Conservation (phyloP, 2,888 invertebrate species). For the Megalurothrips usitatus region DNA sequence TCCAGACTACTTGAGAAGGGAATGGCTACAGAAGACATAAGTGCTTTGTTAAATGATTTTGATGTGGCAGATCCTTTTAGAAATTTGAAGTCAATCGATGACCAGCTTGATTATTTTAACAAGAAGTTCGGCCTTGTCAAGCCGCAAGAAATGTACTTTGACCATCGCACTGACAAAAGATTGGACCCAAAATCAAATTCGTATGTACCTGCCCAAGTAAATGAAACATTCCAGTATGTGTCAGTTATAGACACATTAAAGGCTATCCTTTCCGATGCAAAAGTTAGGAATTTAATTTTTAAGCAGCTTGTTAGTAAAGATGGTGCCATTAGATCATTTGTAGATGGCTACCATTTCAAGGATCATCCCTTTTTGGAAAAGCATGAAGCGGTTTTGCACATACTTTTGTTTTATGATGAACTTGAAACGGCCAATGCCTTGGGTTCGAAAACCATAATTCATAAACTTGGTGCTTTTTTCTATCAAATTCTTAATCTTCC, state of each 20-base stretch:
- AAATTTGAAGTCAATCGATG: no score
- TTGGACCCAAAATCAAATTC: conserved; percentile 32
- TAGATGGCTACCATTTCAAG: neutral
- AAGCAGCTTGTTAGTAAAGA: neutral
- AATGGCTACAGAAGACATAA: no score
- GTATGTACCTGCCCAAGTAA: no score
- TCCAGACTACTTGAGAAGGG: no score
- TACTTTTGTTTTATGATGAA: conserved; percentile 37
- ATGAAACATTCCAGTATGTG: conserved; percentile 20
- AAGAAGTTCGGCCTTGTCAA: neutral
- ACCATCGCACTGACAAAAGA: conserved; percentile 33
- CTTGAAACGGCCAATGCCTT: conserved; percentile 37
- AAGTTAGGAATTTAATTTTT: neutral
- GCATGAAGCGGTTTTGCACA: conserved; percentile 30
- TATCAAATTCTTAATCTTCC: conserved; percentile 36
- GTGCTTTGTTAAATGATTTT: no score
- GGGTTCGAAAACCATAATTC: conserved; percentile 28
- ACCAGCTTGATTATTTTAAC: no score
- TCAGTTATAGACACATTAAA: neutral
- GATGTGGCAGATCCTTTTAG: no score
- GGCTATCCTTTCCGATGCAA: neutral
- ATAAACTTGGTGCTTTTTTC: conserved; percentile 35
- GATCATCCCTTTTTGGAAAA: neutral
- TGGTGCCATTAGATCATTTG: neutral
- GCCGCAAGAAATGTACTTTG: conserved; percentile 32